Percentiles rank a stretch among this genome's conserved stretches.
Conservation (phyloP, 2,113 vertebrate genomes). For the Triplophysa tibetana region DNA sequence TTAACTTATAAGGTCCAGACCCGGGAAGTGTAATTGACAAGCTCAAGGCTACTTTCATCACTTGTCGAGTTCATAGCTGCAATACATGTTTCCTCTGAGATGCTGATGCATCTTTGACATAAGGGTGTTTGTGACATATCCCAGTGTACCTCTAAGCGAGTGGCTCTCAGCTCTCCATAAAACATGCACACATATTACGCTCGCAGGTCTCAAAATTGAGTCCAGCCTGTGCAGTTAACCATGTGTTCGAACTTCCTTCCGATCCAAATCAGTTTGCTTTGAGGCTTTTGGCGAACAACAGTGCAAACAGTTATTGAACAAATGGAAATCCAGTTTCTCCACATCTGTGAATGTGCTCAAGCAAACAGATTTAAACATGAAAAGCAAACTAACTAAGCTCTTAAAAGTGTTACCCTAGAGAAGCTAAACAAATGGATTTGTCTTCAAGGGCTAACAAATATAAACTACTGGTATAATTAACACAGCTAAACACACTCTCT, state of each 20-base stretch:
- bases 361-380: not conserved
- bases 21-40: slow-evolving; percentile 85
- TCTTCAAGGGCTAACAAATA: slow-evolving; percentile 40
- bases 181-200: slow-evolving; percentile 66
- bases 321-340: slow-evolving; percentile 4
- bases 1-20: slow-evolving; percentile 87
- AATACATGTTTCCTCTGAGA: slow-evolving; percentile 88
- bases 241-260: slow-evolving; percentile 31
- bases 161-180: slow-evolving; percentile 71
- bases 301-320: not conserved
- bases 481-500: slow-evolving; percentile 47
- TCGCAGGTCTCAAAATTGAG: slow-evolving; percentile 28
- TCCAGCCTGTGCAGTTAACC: slow-evolving; percentile 18
- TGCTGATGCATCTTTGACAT: slow-evolving; percentile 81
- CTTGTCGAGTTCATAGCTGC: slow-evolving; percentile 87
- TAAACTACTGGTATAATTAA: slow-evolving; percentile 48
- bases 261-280: slow-evolving; percentile 7
- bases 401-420: not conserved
- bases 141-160: slow-evolving; percentile 72
- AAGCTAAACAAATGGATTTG: slow-evolving; percentile 28
- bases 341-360: not conserved
- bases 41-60: slow-evolving; percentile 92
- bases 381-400: not conserved
- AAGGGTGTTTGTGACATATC: slow-evolving; percentile 83
- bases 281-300: slow-evolving; percentile 5